Evolutionary conservation across 2,113 vertebrate genomes (phyloP).

Genomic region (Nerophis ophidion): DNA sequence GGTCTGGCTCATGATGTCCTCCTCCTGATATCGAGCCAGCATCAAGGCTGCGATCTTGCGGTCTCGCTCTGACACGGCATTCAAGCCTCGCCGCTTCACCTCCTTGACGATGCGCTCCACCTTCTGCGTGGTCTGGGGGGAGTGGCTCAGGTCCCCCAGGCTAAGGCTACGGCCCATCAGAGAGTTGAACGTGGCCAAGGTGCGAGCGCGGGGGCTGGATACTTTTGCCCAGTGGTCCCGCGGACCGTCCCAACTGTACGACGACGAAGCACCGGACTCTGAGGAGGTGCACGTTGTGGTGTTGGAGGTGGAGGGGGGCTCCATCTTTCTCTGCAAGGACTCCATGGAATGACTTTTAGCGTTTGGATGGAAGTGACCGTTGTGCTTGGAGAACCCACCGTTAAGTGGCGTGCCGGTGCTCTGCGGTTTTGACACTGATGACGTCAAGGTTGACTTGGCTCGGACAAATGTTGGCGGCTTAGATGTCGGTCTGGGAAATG

Average conservation of each 20-base stretch:
- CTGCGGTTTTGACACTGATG: constrained; percentile 50
- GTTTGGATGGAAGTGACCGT: constrained; percentile 60
- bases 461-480: constrained; percentile 64
- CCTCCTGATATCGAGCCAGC: constrained; percentile 91
- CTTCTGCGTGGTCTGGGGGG: constrained; percentile 84
- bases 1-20: constrained; percentile 85
- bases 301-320: constrained; percentile 63
- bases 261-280: constrained; percentile 85
- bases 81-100: constrained; percentile 82
- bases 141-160: constrained; percentile 92
- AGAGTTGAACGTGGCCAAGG: constrained; percentile 69
- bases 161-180: constrained; percentile 91
- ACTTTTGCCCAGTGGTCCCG: constrained; percentile 73
- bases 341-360: constrained; percentile 86
- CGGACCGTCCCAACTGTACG: constrained; percentile 85
- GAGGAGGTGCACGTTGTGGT: constrained; percentile 85
- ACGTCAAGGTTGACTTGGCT: constrained; percentile 56
- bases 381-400: constrained; percentile 57
- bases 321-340: constrained; percentile 81
- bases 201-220: constrained; percentile 68
- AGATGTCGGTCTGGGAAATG: constrained; percentile 64
- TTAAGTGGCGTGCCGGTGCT: constrained; percentile 44
- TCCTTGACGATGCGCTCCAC: constrained; percentile 91
- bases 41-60: constrained; percentile 94
- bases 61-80: constrained; percentile 86